Conservation (phyloP, 2,888 invertebrate genomes). For the Homarus gammarus region DNA sequence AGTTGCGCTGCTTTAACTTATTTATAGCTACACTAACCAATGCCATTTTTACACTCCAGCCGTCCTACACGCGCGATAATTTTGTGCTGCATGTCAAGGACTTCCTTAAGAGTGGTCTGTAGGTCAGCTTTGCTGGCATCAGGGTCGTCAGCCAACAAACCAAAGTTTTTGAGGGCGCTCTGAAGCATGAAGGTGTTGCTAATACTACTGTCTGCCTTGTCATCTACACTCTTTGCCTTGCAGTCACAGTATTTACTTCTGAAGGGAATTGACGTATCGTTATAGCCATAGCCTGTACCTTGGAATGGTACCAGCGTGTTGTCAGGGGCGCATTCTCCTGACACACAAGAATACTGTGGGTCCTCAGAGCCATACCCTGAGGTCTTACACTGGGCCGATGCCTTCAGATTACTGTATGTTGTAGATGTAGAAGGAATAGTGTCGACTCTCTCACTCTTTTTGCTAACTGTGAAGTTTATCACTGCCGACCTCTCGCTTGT, state of each 20-base stretch:
- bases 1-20: no score
- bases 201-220: not conserved
- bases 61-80: not conserved
- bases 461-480: no score
- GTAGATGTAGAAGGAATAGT: no score
- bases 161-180: not conserved
- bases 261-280: not conserved
- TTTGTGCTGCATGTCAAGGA: not conserved
- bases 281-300: not conserved
- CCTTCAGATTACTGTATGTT: no score
- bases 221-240: not conserved
- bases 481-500: not conserved
- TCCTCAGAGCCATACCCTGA: not conserved
- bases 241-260: not conserved
- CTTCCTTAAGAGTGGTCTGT: not conserved
- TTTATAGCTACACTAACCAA: not conserved
- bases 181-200: not conserved
- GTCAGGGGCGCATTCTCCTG: not conserved
- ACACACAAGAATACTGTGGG: not conserved
- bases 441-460: no score
- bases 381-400: no score
- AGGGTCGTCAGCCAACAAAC: not conserved
- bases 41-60: not conserved
- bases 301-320: not conserved
- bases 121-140: not conserved